Base-by-base conservation (phyloP, 1,140 invertebrate genomes). In the Drosophila aff. region DNA sequence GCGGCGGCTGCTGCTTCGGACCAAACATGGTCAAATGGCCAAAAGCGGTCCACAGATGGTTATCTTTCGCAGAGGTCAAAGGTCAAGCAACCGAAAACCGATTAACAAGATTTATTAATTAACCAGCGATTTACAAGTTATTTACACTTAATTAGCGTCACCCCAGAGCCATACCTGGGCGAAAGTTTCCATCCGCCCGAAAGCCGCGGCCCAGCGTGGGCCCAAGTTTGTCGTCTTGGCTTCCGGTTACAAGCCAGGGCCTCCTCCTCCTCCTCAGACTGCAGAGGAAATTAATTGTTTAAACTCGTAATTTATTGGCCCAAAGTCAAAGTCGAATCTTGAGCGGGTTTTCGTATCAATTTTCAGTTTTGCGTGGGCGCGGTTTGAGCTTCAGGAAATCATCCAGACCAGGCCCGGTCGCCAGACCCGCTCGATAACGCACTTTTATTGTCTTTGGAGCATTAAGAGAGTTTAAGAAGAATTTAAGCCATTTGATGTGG, bases 61-160 rank as follows among this genome's bases (percentile, higher is more conserved):
- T 89, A 90, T 81, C 84, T 77, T 49, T 21, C 10, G 16, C 18
- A 18, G 15, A 41, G 83, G 66, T 85, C 78, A 90, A 79, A 89
- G 85, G 71, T 85, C 78, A 81, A 77, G 47, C 72, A 41, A 26
- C 11, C 40, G 21, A 64, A 63, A 81, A 66, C 60, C 69, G 59
- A 69, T 78, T 53, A 74, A 58, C 68, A 90, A 85, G 85, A 90
- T 90, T 90, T 85, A 90, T 90, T 72, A 90, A 77, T 90, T 76
- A 77, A 60, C 21, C 58, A 74, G 76, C 79, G 59, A 90, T 82
- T 90, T 90, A 90, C 85, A 82, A 90, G 81, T 76, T 69, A 90
- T 90, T 90, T 90, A 90, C 85, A 90, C 85, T 90, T 90, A 90
- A 90, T 90, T 90, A 90, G 76, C 62, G 67, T 76, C 85, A 90